A percentile compares a stretch with the other conserved stretches of the same genome.
phyloP scores from a whole-genome alignment of 2,113 vertebrate species.

The Percina caprodes region DNA sequence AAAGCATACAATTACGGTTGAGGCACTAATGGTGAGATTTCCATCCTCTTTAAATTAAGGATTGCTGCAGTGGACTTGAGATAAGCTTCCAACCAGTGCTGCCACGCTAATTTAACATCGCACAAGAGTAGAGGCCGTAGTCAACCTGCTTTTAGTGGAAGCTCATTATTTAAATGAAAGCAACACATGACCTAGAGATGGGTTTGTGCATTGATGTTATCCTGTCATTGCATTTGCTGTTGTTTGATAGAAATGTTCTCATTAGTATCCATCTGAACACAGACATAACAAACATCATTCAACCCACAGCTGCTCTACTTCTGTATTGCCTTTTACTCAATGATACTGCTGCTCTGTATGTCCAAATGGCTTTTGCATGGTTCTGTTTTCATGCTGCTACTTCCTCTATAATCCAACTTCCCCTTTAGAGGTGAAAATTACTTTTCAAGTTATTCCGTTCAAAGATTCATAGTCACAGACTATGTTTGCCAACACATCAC shows the following conservation, averaged over 20 bases:
- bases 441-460: no score
- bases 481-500: not conserved
- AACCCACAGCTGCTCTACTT: constrained; percentile 9
- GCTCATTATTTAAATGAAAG: constrained; percentile 29
- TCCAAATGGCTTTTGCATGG: not conserved
- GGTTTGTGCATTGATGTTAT: not conserved
- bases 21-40: constrained; percentile 48
- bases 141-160: not conserved
- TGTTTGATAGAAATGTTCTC: not conserved
- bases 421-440: not conserved
- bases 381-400: not conserved
- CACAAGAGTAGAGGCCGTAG: constrained; percentile 5
- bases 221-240: not conserved
- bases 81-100: constrained; percentile 35
- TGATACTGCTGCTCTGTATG: not conserved
- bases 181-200: not conserved
- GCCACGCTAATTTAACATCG: constrained; percentile 44
- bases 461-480: not conserved
- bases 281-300: constrained; percentile 4
- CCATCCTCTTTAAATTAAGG: constrained; percentile 48
- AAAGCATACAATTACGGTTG: constrained; percentile 49
- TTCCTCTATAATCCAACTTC: not conserved
- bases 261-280: not conserved
- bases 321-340: not conserved
- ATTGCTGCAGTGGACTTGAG: constrained; percentile 30